Percentiles rank a stretch among this genome's conserved stretches.
These are phyloP conservation scores for Hypomesus transpacificus DNA, from an alignment of 2,113 vertebrate species.

Conservation along the genomic window DNA sequence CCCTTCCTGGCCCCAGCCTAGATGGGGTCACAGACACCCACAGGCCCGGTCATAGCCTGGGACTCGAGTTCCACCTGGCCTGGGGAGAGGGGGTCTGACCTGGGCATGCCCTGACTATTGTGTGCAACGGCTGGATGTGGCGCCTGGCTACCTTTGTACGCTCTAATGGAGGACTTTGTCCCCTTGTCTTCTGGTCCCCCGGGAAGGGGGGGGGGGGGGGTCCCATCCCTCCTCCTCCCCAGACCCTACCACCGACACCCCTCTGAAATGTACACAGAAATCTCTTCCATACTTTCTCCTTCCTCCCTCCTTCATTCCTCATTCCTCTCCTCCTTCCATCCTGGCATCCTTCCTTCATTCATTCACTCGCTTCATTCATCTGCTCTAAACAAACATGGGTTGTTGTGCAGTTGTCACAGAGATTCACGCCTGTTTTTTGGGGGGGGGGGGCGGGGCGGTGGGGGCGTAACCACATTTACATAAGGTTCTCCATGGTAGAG, in stretches of 20 bases:
- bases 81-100: constrained; percentile 32
- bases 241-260: too few relatives aligned
- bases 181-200: constrained; percentile 1
- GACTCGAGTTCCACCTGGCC: constrained; percentile 24
- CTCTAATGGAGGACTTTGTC: constrained; percentile 5
- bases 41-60: constrained; percentile 32
- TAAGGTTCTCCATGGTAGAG: not conserved
- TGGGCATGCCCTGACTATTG: constrained; percentile 26
- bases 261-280: too few relatives aligned
- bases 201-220: not conserved
- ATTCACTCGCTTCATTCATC: constrained; percentile 18
- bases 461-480: not conserved
- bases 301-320: constrained; percentile 5
- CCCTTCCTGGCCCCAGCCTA: constrained; percentile 20
- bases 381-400: constrained; percentile 4
- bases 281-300: constrained; percentile 10
- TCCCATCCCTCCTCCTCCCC: not conserved
- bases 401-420: not conserved
- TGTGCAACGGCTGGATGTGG: not conserved
- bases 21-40: constrained; percentile 18
- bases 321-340: constrained; percentile 2
- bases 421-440: constrained; percentile 1
- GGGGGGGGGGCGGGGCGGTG: not conserved
- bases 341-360: constrained; percentile 6
- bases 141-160: constrained; percentile 14